Base-by-base conservation (phyloP, 64 coral and sea anemone species). In the Montipora capricornis region DNA sequence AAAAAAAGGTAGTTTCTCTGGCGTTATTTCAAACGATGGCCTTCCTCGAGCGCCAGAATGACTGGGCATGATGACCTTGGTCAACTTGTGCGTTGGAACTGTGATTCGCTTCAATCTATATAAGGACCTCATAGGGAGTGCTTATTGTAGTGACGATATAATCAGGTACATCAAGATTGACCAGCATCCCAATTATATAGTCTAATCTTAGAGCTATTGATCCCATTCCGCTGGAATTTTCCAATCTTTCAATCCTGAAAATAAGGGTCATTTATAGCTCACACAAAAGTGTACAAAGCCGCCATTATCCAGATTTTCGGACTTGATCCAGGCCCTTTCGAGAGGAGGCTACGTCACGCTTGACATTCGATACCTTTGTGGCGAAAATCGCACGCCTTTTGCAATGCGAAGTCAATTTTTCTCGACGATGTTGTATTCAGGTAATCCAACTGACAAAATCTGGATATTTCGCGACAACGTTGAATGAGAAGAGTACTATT, bases 241-340 rank as follows among this genome's bases (percentile, higher is more conserved):
- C 16, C 15, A 92, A 11, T 24, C 73, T 78, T 62, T 92, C 81
- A 24, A 87, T 87, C 16, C 44, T 87, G 19, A 44, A 29, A 68
- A 92, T 17, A 49, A 92, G 37, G 69, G 61, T 92, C 91, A 87
- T 78, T 92, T 6, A 92, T 92, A 46, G 11, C 59, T 47, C 80
- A 11, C 52, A 44, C 14, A 12, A 64, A 12, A 64, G 0, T 37
- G 37, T 37, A 37, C 37, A 37, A 37, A 37, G 37, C 37, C 37
- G 37, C 37, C 37, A 37, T 37, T 37, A 37, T 37, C 37, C 37
- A 0, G 37, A 37, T 37, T 37, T 37, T 37, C 37, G 37, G 37
- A 37, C 37, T 37, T 37, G 37, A 37, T 37, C 37, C 37, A 37
- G 37, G 37, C 37, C 37, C 37, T 37, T 37, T 37, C 0, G 37